A percentile compares a stretch with the other conserved stretches of the same genome.
Conservation (phyloP, 2,113 vertebrate species). For the Apteryx mantelli region DNA sequence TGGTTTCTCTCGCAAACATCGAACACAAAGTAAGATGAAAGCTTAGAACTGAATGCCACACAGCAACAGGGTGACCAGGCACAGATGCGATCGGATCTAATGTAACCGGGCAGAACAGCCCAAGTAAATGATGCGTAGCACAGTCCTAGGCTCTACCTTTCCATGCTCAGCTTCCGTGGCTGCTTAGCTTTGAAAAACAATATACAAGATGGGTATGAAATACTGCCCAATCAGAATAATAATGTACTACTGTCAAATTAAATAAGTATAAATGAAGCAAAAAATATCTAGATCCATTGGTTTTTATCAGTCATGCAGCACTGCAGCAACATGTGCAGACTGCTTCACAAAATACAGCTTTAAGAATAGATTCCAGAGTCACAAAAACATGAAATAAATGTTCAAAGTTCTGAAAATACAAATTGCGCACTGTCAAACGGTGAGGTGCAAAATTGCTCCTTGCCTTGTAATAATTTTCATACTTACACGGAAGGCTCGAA, state of each 20-base stretch:
- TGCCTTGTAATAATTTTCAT: constrained; percentile 1
- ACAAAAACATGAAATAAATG: not conserved
- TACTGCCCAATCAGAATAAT: not conserved
- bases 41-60: not conserved
- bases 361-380: not conserved
- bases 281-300: not conserved
- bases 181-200: not conserved
- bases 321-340: not conserved
- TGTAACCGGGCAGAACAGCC: not conserved
- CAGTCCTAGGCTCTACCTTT: not conserved
- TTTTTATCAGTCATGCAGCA: not conserved
- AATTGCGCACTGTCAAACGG: not conserved
- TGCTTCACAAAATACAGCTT: not conserved
- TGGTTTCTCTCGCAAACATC: not conserved
- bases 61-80: not conserved
- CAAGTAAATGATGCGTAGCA: not conserved
- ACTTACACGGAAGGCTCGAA: not conserved
- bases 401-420: not conserved
- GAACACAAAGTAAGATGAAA: not conserved
- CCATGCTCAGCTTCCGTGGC: not conserved
- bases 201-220: not conserved
- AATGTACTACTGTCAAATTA: not conserved
- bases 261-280: not conserved
- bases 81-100: not conserved
- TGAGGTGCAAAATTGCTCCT: not conserved